Conservation (phyloP, 2,888 invertebrate species). For the Mythimna ferrago region DNA sequence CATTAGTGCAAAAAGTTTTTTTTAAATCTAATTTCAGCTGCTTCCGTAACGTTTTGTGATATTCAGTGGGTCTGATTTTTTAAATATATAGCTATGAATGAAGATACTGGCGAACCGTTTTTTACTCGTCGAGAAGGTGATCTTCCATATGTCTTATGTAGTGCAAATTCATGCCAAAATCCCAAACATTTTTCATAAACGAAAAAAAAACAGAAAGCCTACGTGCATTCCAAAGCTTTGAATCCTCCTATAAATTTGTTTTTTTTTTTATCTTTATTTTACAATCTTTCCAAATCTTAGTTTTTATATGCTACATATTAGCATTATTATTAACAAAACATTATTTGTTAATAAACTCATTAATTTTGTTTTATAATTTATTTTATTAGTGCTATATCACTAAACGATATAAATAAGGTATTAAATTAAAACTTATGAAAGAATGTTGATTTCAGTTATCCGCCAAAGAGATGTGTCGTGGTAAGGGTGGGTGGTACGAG, state of each 20-base stretch:
- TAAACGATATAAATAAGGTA: background rate
- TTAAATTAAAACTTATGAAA: background rate
- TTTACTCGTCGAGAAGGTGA: background rate
- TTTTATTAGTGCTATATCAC: background rate
- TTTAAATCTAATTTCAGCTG: no score
- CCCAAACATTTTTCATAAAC: background rate
- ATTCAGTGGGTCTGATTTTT: background rate
- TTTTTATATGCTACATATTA: background rate
- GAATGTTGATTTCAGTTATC: constrained; percentile 36
- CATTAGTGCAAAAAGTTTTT: no score
- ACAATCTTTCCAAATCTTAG: background rate
- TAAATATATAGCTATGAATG: background rate
- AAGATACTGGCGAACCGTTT: background rate
- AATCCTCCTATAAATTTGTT: background rate
- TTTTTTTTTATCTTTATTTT: background rate
- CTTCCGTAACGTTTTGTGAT: background rate
- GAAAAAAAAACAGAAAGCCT: background rate
- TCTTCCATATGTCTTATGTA: background rate
- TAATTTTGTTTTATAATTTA: background rate
- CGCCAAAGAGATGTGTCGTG: constrained; percentile 39
- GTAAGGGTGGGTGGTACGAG: constrained; percentile 54
- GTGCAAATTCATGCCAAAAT: background rate
- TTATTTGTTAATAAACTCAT: background rate
- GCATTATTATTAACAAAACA: background rate
- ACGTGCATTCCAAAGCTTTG: background rate